Evolutionary conservation across 1,140 invertebrate species (phyloP).

Genomic region (Magallana angulata): DNA sequence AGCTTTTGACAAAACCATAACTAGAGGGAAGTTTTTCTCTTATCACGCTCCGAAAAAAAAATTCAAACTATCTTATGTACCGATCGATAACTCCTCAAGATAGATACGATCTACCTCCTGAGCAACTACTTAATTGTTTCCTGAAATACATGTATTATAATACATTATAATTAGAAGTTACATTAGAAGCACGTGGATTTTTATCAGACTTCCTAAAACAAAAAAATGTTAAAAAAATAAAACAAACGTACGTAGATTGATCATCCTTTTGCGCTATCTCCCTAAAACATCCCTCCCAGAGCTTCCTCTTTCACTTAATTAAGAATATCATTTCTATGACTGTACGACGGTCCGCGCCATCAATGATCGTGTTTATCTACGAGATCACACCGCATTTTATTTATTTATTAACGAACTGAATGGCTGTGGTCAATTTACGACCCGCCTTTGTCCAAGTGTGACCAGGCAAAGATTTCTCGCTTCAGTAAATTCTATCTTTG

Average conservation of each 20-base stretch:
- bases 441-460: background rate
- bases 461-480: background rate
- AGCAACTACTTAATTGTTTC: too few species aligned
- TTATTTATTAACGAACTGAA: conserved; percentile 1
- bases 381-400: background rate
- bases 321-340: background rate
- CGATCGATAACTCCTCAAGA: too few species aligned
- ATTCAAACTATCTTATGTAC: too few species aligned
- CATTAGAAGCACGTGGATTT: too few species aligned
- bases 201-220: too few species aligned
- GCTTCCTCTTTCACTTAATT: background rate
- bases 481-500: background rate
- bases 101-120: too few species aligned
- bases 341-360: background rate
- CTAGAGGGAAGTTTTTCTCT: conserved; percentile 20
- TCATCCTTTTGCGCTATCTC: too few species aligned
- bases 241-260: too few species aligned
- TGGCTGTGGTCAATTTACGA: conserved; percentile 2
- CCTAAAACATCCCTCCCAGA: background rate
- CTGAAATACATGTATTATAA: too few species aligned
- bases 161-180: too few species aligned
- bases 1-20: background rate
- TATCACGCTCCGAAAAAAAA: too few species aligned
- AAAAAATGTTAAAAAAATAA: too few species aligned
- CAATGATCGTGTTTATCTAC: background rate